phyloP scores from a whole-genome alignment of 2,888 invertebrate species.

The Eupithecia insigniata region DNA sequence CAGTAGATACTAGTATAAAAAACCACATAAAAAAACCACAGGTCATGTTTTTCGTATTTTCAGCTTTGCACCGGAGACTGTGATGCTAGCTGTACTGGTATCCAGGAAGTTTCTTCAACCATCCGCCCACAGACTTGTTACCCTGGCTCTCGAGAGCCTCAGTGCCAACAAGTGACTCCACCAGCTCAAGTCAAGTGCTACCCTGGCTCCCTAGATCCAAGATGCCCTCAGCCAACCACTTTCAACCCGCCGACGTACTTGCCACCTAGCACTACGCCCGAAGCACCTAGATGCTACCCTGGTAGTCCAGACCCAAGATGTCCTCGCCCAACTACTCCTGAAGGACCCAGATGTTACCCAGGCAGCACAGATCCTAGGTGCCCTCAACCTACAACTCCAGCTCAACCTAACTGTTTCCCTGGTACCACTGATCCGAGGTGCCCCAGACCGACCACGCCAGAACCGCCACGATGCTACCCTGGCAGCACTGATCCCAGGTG shows the following conservation, averaged over 20 bases:
- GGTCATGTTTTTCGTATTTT: slow-evolving; percentile 39
- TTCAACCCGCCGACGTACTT: slow-evolving; percentile 10
- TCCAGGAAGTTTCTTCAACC: slow-evolving; percentile 67
- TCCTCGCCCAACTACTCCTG: slow-evolving; percentile 56
- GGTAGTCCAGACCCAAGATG: slow-evolving; percentile 58
- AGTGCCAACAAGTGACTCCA: slow-evolving; percentile 61
- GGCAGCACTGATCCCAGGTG: slow-evolving; percentile 58
- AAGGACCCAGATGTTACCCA: slow-evolving; percentile 46
- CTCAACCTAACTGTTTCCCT: slow-evolving; percentile 48
- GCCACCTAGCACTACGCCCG: slow-evolving; percentile 38
- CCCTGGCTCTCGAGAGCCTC: slow-evolving; percentile 65
- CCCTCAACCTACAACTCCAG: slow-evolving; percentile 51
- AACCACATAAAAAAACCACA: too few species aligned
- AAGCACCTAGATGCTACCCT: slow-evolving; percentile 52
- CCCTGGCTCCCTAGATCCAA: slow-evolving; percentile 51
- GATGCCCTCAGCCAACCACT: slow-evolving; percentile 57
- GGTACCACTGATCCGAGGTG: slow-evolving; percentile 55
- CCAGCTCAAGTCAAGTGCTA: slow-evolving; percentile 51
- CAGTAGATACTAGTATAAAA: too few species aligned
- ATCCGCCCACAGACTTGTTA: slow-evolving; percentile 61
- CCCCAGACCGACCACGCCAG: slow-evolving; percentile 46
- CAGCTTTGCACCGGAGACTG: slow-evolving; percentile 76
- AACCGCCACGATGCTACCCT: slow-evolving; percentile 59
- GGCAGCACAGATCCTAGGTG: slow-evolving; percentile 58
- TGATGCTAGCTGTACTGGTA: slow-evolving; percentile 67